These are phyloP conservation scores for Lasiommata megera DNA, from an alignment of 2,888 invertebrate genomes.

Conservation along the genomic window DNA sequence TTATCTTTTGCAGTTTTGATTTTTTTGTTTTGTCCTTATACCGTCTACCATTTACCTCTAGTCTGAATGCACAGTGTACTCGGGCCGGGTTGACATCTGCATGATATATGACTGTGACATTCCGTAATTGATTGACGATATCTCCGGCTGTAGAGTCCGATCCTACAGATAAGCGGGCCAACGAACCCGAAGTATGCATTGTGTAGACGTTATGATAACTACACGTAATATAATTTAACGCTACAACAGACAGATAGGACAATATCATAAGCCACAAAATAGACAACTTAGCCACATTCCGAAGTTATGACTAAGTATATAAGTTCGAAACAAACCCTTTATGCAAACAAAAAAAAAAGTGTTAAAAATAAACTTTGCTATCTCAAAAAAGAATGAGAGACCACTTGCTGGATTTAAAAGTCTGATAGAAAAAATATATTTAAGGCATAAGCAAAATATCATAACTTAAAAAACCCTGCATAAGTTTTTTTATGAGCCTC, in stretches of 20 bases:
- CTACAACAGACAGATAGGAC: not conserved
- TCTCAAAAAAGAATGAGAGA: no score
- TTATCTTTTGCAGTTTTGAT: no score
- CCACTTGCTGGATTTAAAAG: no score
- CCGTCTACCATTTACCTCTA: not conserved
- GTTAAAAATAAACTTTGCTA: no score
- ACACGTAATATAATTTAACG: not conserved
- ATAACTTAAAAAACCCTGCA: no score
- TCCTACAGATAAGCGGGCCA: constrained; percentile 30
- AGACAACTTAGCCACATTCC: not conserved
- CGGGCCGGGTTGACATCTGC: constrained; percentile 34
- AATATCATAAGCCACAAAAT: not conserved
- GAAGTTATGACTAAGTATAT: no score
- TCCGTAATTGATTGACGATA: constrained; percentile 59
- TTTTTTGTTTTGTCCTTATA: not conserved
- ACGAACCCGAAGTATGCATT: constrained; percentile 29
- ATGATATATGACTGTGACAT: constrained; percentile 52
- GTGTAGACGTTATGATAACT: constrained; percentile 17
- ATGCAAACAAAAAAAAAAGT: no score
- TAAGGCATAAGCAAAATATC: no score
- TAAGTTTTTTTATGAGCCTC: no score
- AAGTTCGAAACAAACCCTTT: no score
- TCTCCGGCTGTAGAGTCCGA: constrained; percentile 38
- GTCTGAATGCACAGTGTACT: constrained; percentile 27
- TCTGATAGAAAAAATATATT: no score